phyloP scores from a whole-genome alignment of 2,113 vertebrate genomes.

The Oceanites oceanicus region DNA sequence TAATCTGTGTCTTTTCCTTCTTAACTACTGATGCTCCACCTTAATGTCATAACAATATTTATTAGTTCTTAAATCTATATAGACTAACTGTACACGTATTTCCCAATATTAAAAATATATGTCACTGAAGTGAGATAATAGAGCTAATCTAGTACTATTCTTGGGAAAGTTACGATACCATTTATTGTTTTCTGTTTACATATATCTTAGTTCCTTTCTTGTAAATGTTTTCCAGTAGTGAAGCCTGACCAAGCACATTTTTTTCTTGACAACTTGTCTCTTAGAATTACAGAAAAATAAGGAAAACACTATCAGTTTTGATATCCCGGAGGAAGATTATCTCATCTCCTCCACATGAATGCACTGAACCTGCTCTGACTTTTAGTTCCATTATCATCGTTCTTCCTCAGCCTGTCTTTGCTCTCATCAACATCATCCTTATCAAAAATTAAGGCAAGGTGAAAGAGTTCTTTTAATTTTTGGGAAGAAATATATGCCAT shows the following conservation, averaged over 20 bases:
- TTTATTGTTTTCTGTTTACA: background rate
- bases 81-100: background rate
- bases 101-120: background rate
- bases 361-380: background rate
- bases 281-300: background rate
- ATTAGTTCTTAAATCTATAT: background rate
- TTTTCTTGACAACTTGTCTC: background rate
- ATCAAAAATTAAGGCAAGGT: slow-evolving; percentile 41
- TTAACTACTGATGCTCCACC: background rate
- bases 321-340: background rate
- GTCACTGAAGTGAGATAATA: background rate
- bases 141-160: background rate
- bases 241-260: background rate
- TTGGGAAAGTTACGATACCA: background rate
- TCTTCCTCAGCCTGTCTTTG: background rate
- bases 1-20: background rate
- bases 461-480: slow-evolving; percentile 25
- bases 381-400: background rate
- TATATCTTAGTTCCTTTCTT: background rate
- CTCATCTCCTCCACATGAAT: background rate
- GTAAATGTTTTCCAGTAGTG: background rate
- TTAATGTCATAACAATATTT: background rate
- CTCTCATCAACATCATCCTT: background rate
- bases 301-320: background rate
- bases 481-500: background rate